Base-by-base conservation (phyloP, 2,888 invertebrate genomes). In the Bombylius discolor region DNA sequence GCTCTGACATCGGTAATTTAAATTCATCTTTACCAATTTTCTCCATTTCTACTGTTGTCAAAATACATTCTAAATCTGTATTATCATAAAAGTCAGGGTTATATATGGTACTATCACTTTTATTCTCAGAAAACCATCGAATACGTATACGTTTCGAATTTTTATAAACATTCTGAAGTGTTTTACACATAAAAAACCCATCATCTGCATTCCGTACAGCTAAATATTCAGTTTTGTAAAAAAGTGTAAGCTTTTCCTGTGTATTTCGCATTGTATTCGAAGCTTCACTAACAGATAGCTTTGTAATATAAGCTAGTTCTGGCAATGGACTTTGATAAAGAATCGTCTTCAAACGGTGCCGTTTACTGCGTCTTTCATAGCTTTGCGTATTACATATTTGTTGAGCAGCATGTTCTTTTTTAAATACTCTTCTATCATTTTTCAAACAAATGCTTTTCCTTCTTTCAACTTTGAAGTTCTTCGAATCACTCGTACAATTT, bases 191-290 rank as follows among this genome's bases (percentile, higher is more conserved):
- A 71, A 87, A 90, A 75, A 89, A 89, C 60, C 87, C 82, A 62
- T 91, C 91, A 70, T 91, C 91, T 0, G 88, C 87, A 70, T 93
- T 94, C 63, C 94, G 82, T 0, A 94, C 91, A 4, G 93, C 94
- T 67, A 95, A 76, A 75, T 91, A 93, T 74, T 92, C 90, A 69
- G 89, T 89, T 71, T 90, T 92, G 74, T 90, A 90, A 70, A 92
- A 91, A 4, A 91, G 85, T 64, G 89, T 86, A 47, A 91, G 81
- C 67, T 87, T 89, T 62, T 90, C 89, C 64, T 89, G 89, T 49
- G 78, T 78, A 62, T 64, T 65, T 8, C 65, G 66, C 67, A 80
- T 77, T 64, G 81, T 79, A 4, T 79, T 80, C 12, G 67, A 67
- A 32, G 79, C 74, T 60, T 80, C 78, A 11, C 78, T 79, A 1